Evolutionary conservation across 2,797 vertebrate species (phyloP), one percentile per base, ranked within the genome.

Genomic region (Pogonophryne albipinna): DNA sequence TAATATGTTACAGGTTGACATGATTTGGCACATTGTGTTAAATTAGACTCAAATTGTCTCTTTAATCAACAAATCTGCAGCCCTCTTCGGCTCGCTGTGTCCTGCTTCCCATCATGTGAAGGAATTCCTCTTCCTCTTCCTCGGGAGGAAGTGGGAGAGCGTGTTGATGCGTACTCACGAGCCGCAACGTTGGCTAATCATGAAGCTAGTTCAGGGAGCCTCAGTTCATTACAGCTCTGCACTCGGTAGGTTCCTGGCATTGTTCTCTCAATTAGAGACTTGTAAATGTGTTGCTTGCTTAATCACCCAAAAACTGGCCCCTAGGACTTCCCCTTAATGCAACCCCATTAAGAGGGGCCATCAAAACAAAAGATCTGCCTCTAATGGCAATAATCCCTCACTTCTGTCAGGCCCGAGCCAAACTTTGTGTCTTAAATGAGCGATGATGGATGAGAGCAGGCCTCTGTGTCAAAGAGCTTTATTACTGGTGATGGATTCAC

Each of bases 201-300:
- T 52, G 75, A 78, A 31, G 79, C 88, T 61, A 75, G 89, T 81
- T 90, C 78, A 66, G 90, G 89, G 91, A 90, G 87, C 78, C 85
- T 82, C 72, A 80, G 83, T 93, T 92, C 90, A 94, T 94, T 93
- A 92, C 79, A 66, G 89, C 90, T 59, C 87, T 82, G 85, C 80
- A 85, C 79, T 88, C 76, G 59, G 82, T 88, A 85, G 90, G 86
- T 91, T 94, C 88, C 90, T 90, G 90, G 85, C 92, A 92, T 92
- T 85, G 86, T 84, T 89, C 83, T 90, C 91, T 94, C 94, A 95
- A 95, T 94, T 95, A 94, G 90, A 92, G 85, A 94, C 86, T 91
- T 94, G 92, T 94, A 95, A 94, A 95, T 95, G 91, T 94, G 90
- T 92, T 93, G 94, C 92, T 95, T 95, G 91, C 91, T 95, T 95